A percentile compares a stretch with the other conserved stretches of the same genome.
These are phyloP conservation scores for Centropristis striata DNA, from an alignment of 2,113 vertebrate genomes.

Conservation along the genomic window DNA sequence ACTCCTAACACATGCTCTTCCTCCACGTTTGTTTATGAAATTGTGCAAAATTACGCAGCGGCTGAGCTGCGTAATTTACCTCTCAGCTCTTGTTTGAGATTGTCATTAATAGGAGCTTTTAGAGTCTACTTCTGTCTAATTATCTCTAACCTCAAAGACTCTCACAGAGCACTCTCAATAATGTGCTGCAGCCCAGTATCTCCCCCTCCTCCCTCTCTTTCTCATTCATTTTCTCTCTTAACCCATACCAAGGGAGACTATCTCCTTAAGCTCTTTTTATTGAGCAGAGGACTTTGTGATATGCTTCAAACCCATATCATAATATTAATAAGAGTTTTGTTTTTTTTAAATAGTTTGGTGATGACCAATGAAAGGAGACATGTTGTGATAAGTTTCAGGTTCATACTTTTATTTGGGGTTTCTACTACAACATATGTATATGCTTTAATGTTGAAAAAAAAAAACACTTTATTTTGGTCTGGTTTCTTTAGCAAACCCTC, in stretches of 20 bases:
- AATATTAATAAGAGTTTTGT: background rate
- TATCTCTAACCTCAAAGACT: constrained; percentile 58
- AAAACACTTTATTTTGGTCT: too few relatives aligned
- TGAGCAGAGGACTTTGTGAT: constrained; percentile 1
- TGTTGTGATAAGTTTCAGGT: too few relatives aligned
- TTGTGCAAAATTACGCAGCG: constrained; percentile 21
- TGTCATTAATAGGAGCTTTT: constrained; percentile 65
- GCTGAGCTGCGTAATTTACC: constrained; percentile 23
- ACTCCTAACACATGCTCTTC: background rate
- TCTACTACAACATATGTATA: too few relatives aligned
- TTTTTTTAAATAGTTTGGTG: too few relatives aligned
- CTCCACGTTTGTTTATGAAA: constrained; percentile 3
- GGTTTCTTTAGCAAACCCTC: too few relatives aligned
- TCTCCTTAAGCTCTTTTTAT: background rate
- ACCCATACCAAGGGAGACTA: background rate
- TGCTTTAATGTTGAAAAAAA: too few relatives aligned
- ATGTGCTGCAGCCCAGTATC: constrained; percentile 14
- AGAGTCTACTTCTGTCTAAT: constrained; percentile 46
- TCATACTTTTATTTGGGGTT: too few relatives aligned
- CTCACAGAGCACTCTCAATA: constrained; percentile 52
- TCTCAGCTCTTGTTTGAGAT: constrained; percentile 11
- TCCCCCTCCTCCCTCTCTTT: background rate
- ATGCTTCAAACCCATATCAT: background rate
- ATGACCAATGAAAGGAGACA: too few relatives aligned
- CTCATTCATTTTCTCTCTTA: constrained; percentile 18